These are phyloP conservation scores for Myiotriccus ornatus DNA, from an alignment of 2,797 vertebrate genomes.

Conservation along the genomic window DNA sequence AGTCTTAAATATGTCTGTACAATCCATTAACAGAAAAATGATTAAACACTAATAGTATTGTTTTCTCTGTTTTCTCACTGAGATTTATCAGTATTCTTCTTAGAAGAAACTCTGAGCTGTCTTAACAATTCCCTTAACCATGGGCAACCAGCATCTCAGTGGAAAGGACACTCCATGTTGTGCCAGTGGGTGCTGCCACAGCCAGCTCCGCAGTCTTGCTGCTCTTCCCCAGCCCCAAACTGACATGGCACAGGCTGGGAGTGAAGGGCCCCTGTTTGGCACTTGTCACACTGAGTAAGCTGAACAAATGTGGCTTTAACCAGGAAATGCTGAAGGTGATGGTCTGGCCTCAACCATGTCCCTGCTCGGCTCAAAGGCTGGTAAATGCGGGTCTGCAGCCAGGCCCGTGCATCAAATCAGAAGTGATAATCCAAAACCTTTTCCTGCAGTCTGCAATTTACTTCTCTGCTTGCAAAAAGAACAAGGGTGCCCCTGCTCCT, in stretches of 20 bases:
- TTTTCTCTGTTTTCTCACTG: background rate
- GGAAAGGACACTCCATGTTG: background rate
- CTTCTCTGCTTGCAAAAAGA: background rate
- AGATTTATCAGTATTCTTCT: background rate
- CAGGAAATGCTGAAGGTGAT: background rate
- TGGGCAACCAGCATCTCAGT: background rate
- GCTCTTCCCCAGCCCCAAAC: background rate
- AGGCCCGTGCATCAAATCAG: background rate
- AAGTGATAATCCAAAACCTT: background rate
- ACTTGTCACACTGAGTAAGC: accelerated
- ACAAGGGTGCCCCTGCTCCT: background rate
- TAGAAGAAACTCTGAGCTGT: background rate
- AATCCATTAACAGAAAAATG: background rate
- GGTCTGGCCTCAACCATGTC: background rate
- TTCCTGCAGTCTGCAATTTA: background rate
- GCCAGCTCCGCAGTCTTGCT: background rate
- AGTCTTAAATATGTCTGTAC: background rate
- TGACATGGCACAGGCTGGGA: accelerated
- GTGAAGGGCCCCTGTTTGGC: accelerated
- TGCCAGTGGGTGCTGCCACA: accelerated
- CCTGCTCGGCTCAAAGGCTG: accelerated
- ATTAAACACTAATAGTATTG: background rate
- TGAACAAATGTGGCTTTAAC: background rate
- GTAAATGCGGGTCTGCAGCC: background rate
- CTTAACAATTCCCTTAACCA: background rate